A percentile compares a stretch with the other conserved stretches of the same genome.
Evolutionary conservation across 2,888 invertebrate species (phyloP).

Genomic region (Euzetes globulus): DNA sequence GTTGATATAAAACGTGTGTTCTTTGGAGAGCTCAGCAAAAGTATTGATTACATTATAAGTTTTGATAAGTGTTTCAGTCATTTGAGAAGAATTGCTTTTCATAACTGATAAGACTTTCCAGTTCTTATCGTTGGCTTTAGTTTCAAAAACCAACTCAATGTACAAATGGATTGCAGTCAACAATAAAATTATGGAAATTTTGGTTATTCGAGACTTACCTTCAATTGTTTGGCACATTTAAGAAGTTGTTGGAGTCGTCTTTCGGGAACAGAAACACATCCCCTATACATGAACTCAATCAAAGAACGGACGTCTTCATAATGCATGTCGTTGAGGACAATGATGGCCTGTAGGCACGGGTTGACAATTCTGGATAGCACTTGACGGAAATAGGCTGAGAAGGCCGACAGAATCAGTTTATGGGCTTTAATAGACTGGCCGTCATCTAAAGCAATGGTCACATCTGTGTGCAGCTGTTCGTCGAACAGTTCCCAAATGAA

Average conservation of each 20-base stretch:
- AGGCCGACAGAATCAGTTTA: slow-evolving; percentile 32
- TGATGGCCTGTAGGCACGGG: slow-evolving; percentile 29
- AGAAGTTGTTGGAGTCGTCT: slow-evolving; percentile 9
- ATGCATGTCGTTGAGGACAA: slow-evolving; percentile 32
- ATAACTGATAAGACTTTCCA: no score
- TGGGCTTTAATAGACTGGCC: slow-evolving; percentile 31
- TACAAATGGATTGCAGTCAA: not conserved
- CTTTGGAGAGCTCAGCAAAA: no score
- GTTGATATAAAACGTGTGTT: no score
- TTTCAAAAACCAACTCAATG: no score
- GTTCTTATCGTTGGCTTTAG: no score
- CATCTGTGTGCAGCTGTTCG: not conserved
- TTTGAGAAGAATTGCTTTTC: no score
- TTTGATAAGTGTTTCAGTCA: no score
- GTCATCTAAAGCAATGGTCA: not conserved
- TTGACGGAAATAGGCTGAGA: slow-evolving; percentile 25
- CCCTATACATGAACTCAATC: slow-evolving; percentile 34
- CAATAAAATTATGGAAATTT: not conserved
- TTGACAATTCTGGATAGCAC: slow-evolving; percentile 19
- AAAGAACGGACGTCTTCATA: slow-evolving; percentile 22
- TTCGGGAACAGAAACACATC: slow-evolving; percentile 23
- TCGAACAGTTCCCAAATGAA: slow-evolving; percentile 4
- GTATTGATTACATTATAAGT: no score
- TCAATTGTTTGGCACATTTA: slow-evolving; percentile 28
- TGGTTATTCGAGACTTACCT: not conserved